phyloP scores from a whole-genome alignment of 1,140 invertebrate species.

The Maniola jurtina region DNA sequence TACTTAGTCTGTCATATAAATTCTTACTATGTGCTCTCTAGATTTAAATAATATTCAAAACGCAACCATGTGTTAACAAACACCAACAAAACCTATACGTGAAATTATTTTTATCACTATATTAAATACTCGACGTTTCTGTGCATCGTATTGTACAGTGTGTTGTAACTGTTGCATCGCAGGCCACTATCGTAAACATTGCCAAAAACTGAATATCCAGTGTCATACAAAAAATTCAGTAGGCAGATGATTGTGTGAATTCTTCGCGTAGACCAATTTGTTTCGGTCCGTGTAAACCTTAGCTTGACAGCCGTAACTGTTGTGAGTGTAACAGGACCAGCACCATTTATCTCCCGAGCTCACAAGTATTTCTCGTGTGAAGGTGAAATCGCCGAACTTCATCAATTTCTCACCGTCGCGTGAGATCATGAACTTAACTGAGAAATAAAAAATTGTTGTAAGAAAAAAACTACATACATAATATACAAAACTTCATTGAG shows the following conservation, averaged over 20 bases:
- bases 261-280: conserved; percentile 54
- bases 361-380: conserved; percentile 41
- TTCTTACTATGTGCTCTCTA: too few relatives aligned
- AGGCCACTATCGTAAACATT: neutral
- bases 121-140: too few relatives aligned
- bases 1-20: too few relatives aligned
- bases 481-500: too few relatives aligned
- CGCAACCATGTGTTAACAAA: too few relatives aligned
- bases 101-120: too few relatives aligned
- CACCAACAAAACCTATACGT: too few relatives aligned
- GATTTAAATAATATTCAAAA: too few relatives aligned
- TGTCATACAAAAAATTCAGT: conserved; percentile 71
- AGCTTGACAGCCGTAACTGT: conserved; percentile 52
- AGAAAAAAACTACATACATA: neutral
- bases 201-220: neutral
- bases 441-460: conserved; percentile 38
- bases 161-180: too few relatives aligned
- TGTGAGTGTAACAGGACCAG: conserved; percentile 71
- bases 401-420: conserved; percentile 58
- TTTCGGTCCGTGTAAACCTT: conserved; percentile 55
- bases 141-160: too few relatives aligned
- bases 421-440: conserved; percentile 71
- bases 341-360: conserved; percentile 43
- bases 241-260: conserved; percentile 63
- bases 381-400: conserved; percentile 68